These are phyloP conservation scores for Eremophila alpestris DNA, from an alignment of 2,797 vertebrate species.

Conservation along the genomic window DNA sequence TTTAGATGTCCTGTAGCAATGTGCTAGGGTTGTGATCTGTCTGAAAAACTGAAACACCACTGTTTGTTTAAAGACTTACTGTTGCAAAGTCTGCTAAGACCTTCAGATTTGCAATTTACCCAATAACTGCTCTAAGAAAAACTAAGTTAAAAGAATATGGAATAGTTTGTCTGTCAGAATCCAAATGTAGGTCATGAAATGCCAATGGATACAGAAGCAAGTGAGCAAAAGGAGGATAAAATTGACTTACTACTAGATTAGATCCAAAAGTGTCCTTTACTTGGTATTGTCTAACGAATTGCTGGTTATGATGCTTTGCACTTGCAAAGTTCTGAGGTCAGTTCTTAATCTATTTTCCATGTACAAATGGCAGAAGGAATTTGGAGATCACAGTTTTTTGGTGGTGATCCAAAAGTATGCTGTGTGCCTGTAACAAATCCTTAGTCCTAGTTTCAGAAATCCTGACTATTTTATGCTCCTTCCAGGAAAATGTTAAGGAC, in stretches of 20 bases:
- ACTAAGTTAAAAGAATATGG: not conserved
- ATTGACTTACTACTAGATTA: not conserved
- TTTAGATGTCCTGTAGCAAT: not conserved
- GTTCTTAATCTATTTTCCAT: not conserved
- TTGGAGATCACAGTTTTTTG: rapidly evolving
- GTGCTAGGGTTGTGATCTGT: not conserved
- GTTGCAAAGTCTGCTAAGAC: not conserved
- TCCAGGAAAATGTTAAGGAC: conserved; percentile 3
- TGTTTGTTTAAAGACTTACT: not conserved
- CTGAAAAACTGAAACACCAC: not conserved
- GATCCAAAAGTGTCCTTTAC: not conserved
- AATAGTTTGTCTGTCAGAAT: not conserved
- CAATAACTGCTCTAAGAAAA: not conserved
- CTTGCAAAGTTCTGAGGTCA: not conserved
- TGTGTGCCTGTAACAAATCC: not conserved
- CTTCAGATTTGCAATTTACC: not conserved
- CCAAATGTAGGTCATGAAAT: not conserved
- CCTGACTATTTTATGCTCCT: not conserved
- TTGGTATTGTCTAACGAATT: rapidly evolving
- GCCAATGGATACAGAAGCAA: not conserved
- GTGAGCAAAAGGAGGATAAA: not conserved
- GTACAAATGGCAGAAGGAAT: not conserved
- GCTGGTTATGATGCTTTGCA: not conserved
- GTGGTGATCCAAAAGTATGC: not conserved
- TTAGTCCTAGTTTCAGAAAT: not conserved